Evolutionary conservation across 2,888 invertebrate species (phyloP), one percentile per base, ranked within the genome.

Genomic region (Venustoraphidia nigricollis): DNA sequence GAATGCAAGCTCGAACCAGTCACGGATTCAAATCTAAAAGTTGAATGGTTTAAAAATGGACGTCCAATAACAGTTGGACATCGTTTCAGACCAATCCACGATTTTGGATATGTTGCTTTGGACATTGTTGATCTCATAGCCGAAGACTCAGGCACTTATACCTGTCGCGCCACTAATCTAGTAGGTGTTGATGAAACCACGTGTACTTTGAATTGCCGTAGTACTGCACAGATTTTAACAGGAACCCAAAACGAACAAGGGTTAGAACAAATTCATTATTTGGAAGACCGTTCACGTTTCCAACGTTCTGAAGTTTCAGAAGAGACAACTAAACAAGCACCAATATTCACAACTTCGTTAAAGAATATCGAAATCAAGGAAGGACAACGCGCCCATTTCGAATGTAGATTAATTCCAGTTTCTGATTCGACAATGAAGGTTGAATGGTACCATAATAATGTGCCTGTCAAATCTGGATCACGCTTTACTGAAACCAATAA

Each of bases 1-100:
- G 97, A 98, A 70, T 94, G 94, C 64, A 92, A 95, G 65, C 76
- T 98, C 36, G 92, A 94, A 65, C 97, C 97, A 36, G 90, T 96
- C 9, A 94, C 93, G 8, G 98, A 98, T 70, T 81, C 96, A 0
- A 94, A 94, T 60, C 75, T 98, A 57, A 91, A 89, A 66, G 92
- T 97, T 4, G 95, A 95, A 68, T 97, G 96, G 96, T 93, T 79
- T 62, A 93, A 91, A 63, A 90, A 98, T 66, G 94, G 93, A 41
- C 81, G 87, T 57, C 93, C 95, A 34, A 82, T 98, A 46, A 92
- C 88, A 13, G 81, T 93, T 62, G 95, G 94, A 44, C 93, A 94
- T 63, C 80, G 95, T 60, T 96, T 94, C 74, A 80, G 93, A 58
- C 94, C 95, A 50, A 92, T 94, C 63, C 94, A 95, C 64, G 97